Percentiles rank a stretch among this genome's conserved stretches.
phyloP scores from a whole-genome alignment of 35 echinoderm and acorn worm genomes.

The Lytechinus pictus region DNA sequence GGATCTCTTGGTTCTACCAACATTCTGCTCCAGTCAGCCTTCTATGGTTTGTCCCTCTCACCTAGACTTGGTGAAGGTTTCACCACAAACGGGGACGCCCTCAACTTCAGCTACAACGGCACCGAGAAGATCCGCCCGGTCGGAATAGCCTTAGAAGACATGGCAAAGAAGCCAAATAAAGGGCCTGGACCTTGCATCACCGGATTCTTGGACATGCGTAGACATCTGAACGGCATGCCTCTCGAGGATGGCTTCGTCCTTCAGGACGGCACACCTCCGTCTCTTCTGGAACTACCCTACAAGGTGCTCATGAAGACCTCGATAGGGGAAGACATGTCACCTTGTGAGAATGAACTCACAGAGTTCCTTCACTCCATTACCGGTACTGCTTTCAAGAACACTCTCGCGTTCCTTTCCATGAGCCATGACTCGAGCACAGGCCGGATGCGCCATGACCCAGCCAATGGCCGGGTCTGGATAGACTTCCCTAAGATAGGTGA shows the following conservation, averaged over 20 bases:
- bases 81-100: constrained; percentile 75
- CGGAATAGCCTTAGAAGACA: constrained; percentile 59
- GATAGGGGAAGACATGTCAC: constrained; percentile 54
- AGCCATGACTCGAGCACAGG: constrained; percentile 65
- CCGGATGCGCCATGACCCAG: constrained; percentile 47
- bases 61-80: constrained; percentile 62
- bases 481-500: constrained; percentile 66
- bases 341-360: constrained; percentile 50
- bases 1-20: constrained; percentile 75
- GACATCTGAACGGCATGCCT: constrained; percentile 6
- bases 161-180: constrained; percentile 45
- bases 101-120: constrained; percentile 85
- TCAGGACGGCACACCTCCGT: constrained; percentile 70
- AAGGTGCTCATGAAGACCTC: constrained; percentile 61
- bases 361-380: constrained; percentile 56
- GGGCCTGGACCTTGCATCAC: constrained; percentile 63
- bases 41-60: constrained; percentile 63
- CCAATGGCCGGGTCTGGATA: constrained; percentile 52
- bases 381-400: constrained; percentile 68
- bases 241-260: constrained; percentile 68
- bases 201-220: constrained; percentile 66
- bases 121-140: constrained; percentile 62
- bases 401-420: constrained; percentile 74
- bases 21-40: constrained; percentile 73
- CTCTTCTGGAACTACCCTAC: constrained; percentile 61